Base-by-base conservation (phyloP, 2,797 vertebrate genomes). In the Melanogrammus aeglefinus region DNA sequence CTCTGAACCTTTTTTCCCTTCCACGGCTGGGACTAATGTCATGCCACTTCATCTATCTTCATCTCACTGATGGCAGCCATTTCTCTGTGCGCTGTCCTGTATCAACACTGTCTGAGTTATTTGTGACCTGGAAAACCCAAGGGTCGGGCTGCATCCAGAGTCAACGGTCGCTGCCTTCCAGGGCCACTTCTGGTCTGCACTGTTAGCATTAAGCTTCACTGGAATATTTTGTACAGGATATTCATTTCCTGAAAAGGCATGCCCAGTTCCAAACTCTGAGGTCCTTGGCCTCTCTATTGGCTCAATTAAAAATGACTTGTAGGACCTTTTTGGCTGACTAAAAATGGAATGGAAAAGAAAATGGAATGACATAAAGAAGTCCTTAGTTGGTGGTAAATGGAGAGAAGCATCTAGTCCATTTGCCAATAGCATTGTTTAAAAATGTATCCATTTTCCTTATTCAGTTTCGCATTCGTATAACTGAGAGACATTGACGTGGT, bases 51-150 rank as follows among this genome's bases (percentile, higher is more conserved):
- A 92, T 93, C 89, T 82, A 90, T 93, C 92, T 92, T 86, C 88
- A 91, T 91, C 87, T 86, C 82, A 88, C 81, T 91, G 90, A 91
- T 76, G 77, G 90, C 88, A 85, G 82, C 83, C 88, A 88, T 91
- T 92, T 90, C 87, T 92, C 86, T 88, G 75, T 77, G 76, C 79
- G 86, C 80, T 31, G 79, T 87, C 78, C 82, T 88, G 86, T 88
- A 89, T 92, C 89, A 92, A 92, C 92, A 92, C 78, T 71, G 90
- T 85, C 85, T 89, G 85, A 89, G 81, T 89, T 90, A 85, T 86
- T 89, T 78, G 83, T 89, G 87, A 91, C 86, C 86, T 85, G 69
- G 88, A 84, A 90, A 88, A 84, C 82, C 84, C 2, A 73, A 77
- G 83, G 89, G 88, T 90, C 86, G 83, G 76, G 76, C 76, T 87